Evolutionary conservation across 2,113 vertebrate genomes (phyloP), one percentile per base, ranked within the genome.

Genomic region (Argyrosomus japonicus): DNA sequence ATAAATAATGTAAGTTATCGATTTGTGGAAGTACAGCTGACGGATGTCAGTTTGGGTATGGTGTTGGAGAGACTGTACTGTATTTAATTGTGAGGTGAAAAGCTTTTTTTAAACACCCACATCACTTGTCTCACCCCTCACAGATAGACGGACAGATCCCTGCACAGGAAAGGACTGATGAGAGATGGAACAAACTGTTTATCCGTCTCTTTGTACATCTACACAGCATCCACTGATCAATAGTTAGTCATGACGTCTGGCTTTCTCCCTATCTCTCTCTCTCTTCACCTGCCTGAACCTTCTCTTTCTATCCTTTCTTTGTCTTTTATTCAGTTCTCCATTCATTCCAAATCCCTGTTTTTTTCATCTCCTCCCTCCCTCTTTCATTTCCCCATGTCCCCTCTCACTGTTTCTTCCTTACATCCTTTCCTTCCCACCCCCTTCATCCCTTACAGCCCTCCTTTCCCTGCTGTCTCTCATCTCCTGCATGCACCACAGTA

Each of bases 391-490:
- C 32, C 5, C 32, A 8, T 36, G 36, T 36, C 23, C 19, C 36
- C 6, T 62, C 6, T 60, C n/a, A 25, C 56, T 45, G n/a, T 10
- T 32, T 40, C 23, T 36, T n/a, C 43, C 40, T 47, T 47, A 47
- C 32, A 18, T 45, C 12, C 29, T 3, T 47, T 32, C 29, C 60
- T 25, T 14, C 70, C 43, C 64, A 57, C 50, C 64, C 23, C 54
- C 65, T 67, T 51, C 78, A 65, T 83, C 64, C 54, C 32, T 40
- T 45, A 25, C 72, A 29, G 21, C 82, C 54, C 54, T 77, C 77
- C 81, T 74, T 32, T 62, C 75, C 79, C 75, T 50, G 67, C 83
- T 86, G 87, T 79, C 87, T 90, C 78, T 84, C 61, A 74, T 87
- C 86, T 84, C 87, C 70, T 73, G 61, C 71, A 25, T 32, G 67